Evolutionary conservation across 2,113 vertebrate species (phyloP).

Genomic region (Oryctolagus cuniculus): mOryCun1.1 NC_091443.1:49393001-49393500

Average conservation of each 20-base stretch:
- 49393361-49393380: conserved; percentile 86
- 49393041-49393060: conserved; percentile 11
- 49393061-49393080: background rate
- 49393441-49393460: conserved; percentile 89
- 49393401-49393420: conserved; percentile 90
- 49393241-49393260: conserved; percentile 10
- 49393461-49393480: conserved; percentile 91
- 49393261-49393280: conserved; percentile 29
- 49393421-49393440: conserved; percentile 91
- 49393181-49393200: conserved; percentile 13
- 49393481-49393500: conserved; percentile 85
- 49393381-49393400: conserved; percentile 89
- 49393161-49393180: background rate
- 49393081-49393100: background rate
- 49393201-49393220: background rate
- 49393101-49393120: background rate
- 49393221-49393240: conserved; percentile 43
- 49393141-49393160: background rate
- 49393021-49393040: conserved; percentile 59
- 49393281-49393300: conserved; percentile 76
- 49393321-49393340: conserved; percentile 88
- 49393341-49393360: conserved; percentile 82
- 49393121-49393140: background rate
- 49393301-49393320: conserved; percentile 81
- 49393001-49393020: conserved; percentile 33